Conservation (phyloP, 2,797 vertebrate genomes). For the Chromis chromis region DNA sequence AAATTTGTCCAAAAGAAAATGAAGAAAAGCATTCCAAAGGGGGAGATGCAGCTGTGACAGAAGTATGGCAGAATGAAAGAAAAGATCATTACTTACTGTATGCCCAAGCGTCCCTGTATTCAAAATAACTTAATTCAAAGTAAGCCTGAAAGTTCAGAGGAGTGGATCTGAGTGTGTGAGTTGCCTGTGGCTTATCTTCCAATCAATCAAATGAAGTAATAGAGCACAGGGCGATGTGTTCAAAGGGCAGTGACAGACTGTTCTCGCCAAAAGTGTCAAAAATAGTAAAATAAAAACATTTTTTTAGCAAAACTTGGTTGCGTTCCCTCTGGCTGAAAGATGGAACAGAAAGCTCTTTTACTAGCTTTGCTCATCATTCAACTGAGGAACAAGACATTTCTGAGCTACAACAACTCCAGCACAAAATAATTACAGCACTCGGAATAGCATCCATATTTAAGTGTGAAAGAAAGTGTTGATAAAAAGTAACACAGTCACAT, state of each 20-base stretch:
- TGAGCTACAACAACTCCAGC: not conserved
- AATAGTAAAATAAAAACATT: no score
- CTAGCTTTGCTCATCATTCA: not conserved
- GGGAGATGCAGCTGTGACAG: constrained; percentile 2
- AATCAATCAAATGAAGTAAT: not conserved
- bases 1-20: constrained; percentile 4
- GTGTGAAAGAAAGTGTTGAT: not conserved
- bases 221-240: not conserved
- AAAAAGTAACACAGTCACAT: not conserved
- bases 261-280: not conserved
- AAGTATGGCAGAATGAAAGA: constrained; percentile 19
- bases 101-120: not conserved
- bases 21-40: not conserved
- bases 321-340: not conserved
- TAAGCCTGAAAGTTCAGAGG: not conserved
- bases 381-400: not conserved
- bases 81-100: constrained; percentile 13
- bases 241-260: not conserved
- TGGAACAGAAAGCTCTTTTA: not conserved
- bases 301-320: not conserved
- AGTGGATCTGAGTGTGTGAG: not conserved
- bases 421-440: not conserved
- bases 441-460: not conserved
- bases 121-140: constrained; percentile 3
- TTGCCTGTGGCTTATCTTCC: not conserved